A percentile compares a stretch with the other conserved stretches of the same genome.
Conservation (phyloP, 2,888 invertebrate genomes). For the Pyrrhosoma nymphula region DNA sequence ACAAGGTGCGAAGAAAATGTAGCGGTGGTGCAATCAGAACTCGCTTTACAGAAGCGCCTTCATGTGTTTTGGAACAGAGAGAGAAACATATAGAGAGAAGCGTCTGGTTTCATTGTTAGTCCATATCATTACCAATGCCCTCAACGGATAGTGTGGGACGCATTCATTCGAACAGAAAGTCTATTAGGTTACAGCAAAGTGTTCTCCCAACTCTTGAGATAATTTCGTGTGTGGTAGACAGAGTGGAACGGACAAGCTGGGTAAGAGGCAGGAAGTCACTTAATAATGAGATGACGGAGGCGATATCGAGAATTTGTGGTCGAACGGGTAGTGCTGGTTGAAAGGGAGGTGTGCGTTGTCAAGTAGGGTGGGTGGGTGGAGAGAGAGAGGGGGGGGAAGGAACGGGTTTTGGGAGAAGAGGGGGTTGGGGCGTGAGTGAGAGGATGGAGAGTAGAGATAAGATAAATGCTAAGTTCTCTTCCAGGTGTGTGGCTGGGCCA, state of each 20-base stretch:
- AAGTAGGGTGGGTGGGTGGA: neutral
- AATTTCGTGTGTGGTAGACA: conserved; percentile 42
- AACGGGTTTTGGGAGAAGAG: neutral
- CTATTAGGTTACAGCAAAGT: conserved; percentile 21
- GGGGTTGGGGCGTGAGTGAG: neutral
- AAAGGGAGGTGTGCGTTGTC: neutral
- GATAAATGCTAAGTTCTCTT: conserved; percentile 29
- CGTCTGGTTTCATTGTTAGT: neutral
- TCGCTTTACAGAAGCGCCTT: neutral
- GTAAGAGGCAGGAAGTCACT: conserved; percentile 65
- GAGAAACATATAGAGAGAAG: neutral
- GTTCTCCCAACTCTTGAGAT: conserved; percentile 48
- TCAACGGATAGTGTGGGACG: neutral
- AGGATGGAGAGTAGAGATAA: neutral
- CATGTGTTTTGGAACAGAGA: neutral
- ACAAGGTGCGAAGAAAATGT: neutral
- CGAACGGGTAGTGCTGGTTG: conserved; percentile 38
- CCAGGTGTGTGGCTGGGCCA: conserved; percentile 37
- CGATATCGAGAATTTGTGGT: conserved; percentile 62
- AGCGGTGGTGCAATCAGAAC: too few species aligned
- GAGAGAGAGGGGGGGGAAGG: neutral
- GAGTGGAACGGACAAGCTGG: conserved; percentile 49
- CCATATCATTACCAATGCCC: neutral
- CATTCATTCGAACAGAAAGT: conserved; percentile 22
- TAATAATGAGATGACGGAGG: conserved; percentile 59